These are phyloP conservation scores for Rhagoletis zephyria DNA, from an alignment of 1,140 invertebrate genomes.

Conservation along the genomic window DNA sequence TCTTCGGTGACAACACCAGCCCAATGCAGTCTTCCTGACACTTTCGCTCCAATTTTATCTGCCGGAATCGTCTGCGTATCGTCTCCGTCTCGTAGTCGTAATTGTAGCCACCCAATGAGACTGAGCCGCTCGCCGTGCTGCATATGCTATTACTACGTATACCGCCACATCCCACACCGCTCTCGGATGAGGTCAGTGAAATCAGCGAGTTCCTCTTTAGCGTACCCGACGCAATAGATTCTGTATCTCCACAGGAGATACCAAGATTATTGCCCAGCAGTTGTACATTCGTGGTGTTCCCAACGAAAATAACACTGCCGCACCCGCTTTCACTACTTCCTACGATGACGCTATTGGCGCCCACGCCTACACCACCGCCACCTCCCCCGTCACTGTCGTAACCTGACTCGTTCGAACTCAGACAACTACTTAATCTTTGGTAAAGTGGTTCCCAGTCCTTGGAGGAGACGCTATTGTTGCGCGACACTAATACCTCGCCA, in stretches of 20 bases:
- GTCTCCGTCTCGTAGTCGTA: conserved; percentile 71
- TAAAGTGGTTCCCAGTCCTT: conserved; percentile 74
- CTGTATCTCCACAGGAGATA: conserved; percentile 72
- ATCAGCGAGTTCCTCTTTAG: conserved; percentile 70
- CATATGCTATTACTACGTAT: conserved; percentile 66
- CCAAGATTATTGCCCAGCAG: conserved; percentile 70
- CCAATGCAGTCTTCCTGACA: conserved; percentile 80
- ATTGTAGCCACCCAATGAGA: conserved; percentile 68
- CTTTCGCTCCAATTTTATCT: conserved; percentile 77
- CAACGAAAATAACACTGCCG: conserved; percentile 20
- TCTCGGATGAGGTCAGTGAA: conserved; percentile 69
- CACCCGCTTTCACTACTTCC: conserved; percentile 1
- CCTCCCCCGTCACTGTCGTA: conserved; percentile 85
- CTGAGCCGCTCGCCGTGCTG: conserved; percentile 63
- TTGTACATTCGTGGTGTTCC: conserved; percentile 62
- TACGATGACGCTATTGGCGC: neutral
- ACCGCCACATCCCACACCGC: conserved; percentile 62
- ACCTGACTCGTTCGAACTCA: conserved; percentile 87
- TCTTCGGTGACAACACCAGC: conserved; percentile 81
- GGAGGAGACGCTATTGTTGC: conserved; percentile 71
- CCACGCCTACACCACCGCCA: conserved; percentile 68
- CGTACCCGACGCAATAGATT: conserved; percentile 73
- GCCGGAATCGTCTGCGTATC: conserved; percentile 74
- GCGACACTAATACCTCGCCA: conserved; percentile 61
- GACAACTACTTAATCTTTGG: conserved; percentile 79